These are phyloP conservation scores for Ypsolopha sequella DNA, from an alignment of 2,888 invertebrate species.

Conservation along the genomic window DNA sequence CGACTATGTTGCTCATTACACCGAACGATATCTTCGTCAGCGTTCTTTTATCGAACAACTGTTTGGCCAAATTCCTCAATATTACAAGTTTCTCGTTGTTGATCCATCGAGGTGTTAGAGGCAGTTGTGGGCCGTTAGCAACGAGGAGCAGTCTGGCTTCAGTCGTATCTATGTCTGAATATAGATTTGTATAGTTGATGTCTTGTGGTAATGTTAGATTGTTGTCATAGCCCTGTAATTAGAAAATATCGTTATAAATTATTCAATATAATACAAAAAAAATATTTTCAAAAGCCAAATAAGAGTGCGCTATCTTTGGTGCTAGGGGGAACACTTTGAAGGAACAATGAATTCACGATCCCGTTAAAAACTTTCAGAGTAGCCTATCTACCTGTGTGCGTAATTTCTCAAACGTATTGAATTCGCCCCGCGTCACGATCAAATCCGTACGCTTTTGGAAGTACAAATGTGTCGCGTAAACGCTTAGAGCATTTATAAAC, in stretches of 20 bases:
- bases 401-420: no score
- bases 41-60: slow-evolving; percentile 37
- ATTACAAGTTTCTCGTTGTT: slow-evolving; percentile 33
- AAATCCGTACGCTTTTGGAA: no score
- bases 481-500: no score
- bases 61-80: slow-evolving; percentile 23
- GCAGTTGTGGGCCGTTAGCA: slow-evolving; percentile 27
- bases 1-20: slow-evolving; percentile 40
- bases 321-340: no score
- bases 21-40: slow-evolving; percentile 48
- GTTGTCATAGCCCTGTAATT: slow-evolving; percentile 38
- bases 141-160: slow-evolving; percentile 28
- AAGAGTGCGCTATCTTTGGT: no score
- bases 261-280: not conserved
- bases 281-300: no score
- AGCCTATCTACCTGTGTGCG: no score
- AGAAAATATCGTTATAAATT: not conserved
- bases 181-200: slow-evolving; percentile 32
- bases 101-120: slow-evolving; percentile 40
- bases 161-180: slow-evolving; percentile 25
- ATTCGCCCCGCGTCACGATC: no score
- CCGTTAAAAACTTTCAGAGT: no score
- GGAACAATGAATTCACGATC: no score
- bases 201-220: slow-evolving; percentile 30
- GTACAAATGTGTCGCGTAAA: no score